phyloP scores from a whole-genome alignment of 2,797 vertebrate genomes.

The Enteromius paludinosus region DNA sequence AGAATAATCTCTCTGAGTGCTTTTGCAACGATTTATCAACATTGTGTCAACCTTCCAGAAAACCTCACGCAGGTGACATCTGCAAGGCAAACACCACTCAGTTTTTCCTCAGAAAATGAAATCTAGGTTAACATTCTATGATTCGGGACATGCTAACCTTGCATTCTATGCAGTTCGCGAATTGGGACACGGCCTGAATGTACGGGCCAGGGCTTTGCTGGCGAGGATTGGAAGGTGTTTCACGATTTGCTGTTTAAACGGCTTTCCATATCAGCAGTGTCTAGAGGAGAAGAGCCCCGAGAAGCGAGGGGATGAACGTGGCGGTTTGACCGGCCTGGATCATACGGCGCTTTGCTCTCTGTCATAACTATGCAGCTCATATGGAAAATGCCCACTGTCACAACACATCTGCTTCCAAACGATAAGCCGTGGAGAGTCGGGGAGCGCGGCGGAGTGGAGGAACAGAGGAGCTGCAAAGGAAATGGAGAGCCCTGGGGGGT shows the following conservation, averaged over 20 bases:
- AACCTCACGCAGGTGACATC: neutral
- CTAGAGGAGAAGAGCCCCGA: slow-evolving; percentile 8
- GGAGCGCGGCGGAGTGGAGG: neutral
- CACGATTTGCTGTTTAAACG: slow-evolving; percentile 33
- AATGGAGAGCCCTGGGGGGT: slow-evolving; percentile 39
- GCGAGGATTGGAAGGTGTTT: slow-evolving; percentile 41
- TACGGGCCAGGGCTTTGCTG: slow-evolving; percentile 1
- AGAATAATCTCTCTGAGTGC: neutral
- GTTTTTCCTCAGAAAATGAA: neutral
- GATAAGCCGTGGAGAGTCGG: slow-evolving; percentile 47
- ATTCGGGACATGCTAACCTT: slow-evolving; percentile 6
- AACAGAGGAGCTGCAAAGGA: slow-evolving; percentile 35
- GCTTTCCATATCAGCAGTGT: slow-evolving; percentile 44
- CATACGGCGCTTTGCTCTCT: slow-evolving; percentile 37
- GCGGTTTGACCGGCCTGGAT: slow-evolving; percentile 23
- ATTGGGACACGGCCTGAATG: slow-evolving; percentile 2
- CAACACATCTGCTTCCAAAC: slow-evolving; percentile 44
- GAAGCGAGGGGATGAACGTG: slow-evolving; percentile 19
- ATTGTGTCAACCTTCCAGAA: neutral
- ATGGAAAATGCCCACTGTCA: slow-evolving; percentile 49
- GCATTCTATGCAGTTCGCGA: slow-evolving; percentile 8
- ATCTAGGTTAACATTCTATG: neutral
- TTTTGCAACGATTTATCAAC: neutral
- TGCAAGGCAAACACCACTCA: neutral
- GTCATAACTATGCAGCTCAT: slow-evolving; percentile 40